Evolutionary conservation across 2,797 vertebrate species (phyloP).

Genomic region (Capromys pilorides): DNA sequence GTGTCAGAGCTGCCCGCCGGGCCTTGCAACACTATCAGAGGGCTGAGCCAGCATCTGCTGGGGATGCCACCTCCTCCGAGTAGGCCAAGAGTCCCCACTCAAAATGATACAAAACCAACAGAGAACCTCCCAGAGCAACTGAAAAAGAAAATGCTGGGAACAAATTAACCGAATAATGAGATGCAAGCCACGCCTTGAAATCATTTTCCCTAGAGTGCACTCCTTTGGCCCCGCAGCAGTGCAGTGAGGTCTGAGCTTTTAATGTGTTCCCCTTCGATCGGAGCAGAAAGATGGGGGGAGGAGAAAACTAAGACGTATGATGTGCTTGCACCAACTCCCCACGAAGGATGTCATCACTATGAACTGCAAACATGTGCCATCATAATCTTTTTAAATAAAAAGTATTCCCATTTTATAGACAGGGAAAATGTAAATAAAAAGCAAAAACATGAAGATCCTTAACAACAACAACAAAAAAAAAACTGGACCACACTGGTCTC

Average conservation of each 20-base stretch:
- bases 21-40: accelerated
- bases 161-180: not conserved
- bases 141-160: not conserved
- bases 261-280: not conserved
- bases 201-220: not conserved
- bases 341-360: not conserved
- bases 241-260: not conserved
- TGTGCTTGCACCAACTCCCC: not conserved
- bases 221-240: not conserved
- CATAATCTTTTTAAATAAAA: not conserved
- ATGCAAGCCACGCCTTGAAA: not conserved
- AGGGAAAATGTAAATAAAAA: not conserved
- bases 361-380: not conserved
- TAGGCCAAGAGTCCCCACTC: not conserved
- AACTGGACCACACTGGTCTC: not conserved
- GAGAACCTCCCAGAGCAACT: not conserved
- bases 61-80: not conserved
- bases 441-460: not conserved
- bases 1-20: not conserved
- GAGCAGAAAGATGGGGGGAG: not conserved
- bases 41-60: accelerated
- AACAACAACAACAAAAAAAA: not conserved
- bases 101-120: accelerated
- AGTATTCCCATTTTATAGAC: not conserved
- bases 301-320: not conserved